phyloP scores from a whole-genome alignment of 2,113 vertebrate species.

The Grallaria varia region DNA sequence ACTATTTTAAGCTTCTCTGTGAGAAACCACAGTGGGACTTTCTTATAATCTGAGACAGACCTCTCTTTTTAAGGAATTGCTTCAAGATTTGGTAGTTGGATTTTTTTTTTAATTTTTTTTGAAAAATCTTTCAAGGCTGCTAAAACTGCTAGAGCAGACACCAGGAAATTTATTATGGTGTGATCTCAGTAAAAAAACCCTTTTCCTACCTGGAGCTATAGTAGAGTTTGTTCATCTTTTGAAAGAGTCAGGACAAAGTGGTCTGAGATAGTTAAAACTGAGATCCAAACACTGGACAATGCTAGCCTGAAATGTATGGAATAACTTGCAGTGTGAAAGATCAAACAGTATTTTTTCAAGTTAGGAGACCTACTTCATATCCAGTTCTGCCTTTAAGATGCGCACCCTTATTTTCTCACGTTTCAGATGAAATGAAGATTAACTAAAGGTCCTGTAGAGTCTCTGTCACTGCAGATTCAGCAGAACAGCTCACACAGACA shows the following conservation, averaged over 20 bases:
- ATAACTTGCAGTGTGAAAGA: not conserved
- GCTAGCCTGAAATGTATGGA: not conserved
- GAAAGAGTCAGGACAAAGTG: not conserved
- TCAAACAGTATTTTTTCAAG: not conserved
- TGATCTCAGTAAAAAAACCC: not conserved
- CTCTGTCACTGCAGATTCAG: not conserved
- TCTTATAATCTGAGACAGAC: conserved; percentile 17
- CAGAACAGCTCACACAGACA: not conserved
- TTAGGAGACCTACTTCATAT: not conserved
- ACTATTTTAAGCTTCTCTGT: not conserved
- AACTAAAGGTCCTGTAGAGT: not conserved
- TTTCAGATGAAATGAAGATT: not conserved
- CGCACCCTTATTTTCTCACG: not conserved
- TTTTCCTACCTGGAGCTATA: not conserved
- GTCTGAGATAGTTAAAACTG: not conserved
- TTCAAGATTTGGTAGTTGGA: not conserved
- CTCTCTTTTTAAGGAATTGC: conserved; percentile 10
- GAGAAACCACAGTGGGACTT: conserved; percentile 11
- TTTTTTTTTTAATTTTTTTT: not conserved
- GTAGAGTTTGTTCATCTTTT: not conserved
- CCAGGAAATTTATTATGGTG: not conserved
- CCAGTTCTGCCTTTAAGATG: not conserved
- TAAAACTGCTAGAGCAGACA: not conserved
- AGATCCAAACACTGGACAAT: not conserved
- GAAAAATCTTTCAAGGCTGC: not conserved